Percentiles rank a stretch among this genome's conserved stretches.
Evolutionary conservation across 2,888 invertebrate species (phyloP).

Genomic region (Agelastica alni): DNA sequence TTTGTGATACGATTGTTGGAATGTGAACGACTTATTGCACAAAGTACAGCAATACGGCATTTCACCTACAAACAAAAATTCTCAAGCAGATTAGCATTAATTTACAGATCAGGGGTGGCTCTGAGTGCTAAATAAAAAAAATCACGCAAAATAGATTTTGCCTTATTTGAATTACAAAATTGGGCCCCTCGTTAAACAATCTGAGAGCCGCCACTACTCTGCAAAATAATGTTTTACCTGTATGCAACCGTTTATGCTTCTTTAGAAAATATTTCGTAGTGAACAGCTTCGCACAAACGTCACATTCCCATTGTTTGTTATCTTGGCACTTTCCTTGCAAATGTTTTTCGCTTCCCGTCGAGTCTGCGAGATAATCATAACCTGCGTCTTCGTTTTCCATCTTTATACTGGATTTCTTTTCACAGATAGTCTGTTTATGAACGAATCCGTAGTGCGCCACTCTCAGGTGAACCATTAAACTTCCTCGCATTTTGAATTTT

Average conservation of each 20-base stretch:
- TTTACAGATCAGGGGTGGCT: too few relatives aligned
- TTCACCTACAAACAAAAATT: conserved; percentile 68
- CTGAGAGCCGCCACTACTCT: too few relatives aligned
- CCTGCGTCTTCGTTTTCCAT: conserved; percentile 12
- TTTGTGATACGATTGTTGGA: conserved; percentile 89
- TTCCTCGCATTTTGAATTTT: conserved; percentile 80
- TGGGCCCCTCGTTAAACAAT: too few relatives aligned
- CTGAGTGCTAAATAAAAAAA: too few relatives aligned
- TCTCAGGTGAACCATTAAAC: conserved; percentile 75
- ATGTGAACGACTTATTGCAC: conserved; percentile 84
- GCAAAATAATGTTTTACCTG: conserved; percentile 64
- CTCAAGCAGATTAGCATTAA: too few relatives aligned
- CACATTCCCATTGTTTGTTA: conserved; percentile 84
- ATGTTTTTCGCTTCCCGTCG: not conserved
- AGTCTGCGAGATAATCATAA: conserved; percentile 1
- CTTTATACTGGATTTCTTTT: not conserved
- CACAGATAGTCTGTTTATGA: conserved; percentile 12
- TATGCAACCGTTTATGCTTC: conserved; percentile 85
- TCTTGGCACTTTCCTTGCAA: conserved; percentile 49
- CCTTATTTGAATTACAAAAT: too few relatives aligned
- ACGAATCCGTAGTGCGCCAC: conserved; percentile 74
- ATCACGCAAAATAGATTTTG: too few relatives aligned
- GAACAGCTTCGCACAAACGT: conserved; percentile 81
- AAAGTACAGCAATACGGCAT: conserved; percentile 83
- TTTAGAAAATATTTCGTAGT: conserved; percentile 89